phyloP scores from a whole-genome alignment of 2,113 vertebrate species.

The Coreoperca whiteheadi region DNA sequence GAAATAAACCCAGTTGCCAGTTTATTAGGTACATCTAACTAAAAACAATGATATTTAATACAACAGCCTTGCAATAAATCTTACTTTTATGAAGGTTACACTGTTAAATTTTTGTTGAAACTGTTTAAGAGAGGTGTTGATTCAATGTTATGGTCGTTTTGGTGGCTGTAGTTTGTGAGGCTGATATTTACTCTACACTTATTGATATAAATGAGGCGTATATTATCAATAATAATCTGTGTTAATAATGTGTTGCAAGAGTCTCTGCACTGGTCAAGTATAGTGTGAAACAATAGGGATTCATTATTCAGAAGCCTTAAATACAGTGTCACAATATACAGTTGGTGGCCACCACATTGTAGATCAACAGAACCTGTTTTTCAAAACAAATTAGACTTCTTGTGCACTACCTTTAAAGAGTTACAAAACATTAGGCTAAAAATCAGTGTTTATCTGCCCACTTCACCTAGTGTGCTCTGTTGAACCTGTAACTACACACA shows the following conservation, averaged over 20 bases:
- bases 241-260: not conserved
- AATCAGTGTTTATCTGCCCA: not conserved
- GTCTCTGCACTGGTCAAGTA: not conserved
- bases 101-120: not conserved
- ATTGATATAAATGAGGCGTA: not conserved
- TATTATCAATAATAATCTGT: not conserved
- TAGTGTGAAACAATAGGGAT: not conserved
- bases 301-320: not conserved
- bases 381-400: not conserved
- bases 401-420: not conserved
- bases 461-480: not conserved
- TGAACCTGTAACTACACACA: not conserved
- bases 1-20: not conserved
- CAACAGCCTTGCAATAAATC: not conserved
- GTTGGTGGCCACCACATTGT: not conserved
- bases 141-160: not conserved
- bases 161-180: not conserved
- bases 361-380: not conserved
- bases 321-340: not conserved
- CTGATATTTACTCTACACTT: not conserved
- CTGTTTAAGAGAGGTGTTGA: not conserved
- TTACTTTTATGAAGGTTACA: not conserved
- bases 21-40: no score
- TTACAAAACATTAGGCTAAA: not conserved
- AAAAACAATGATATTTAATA: not conserved